phyloP scores from a whole-genome alignment of 2,797 vertebrate genomes.

The Phataginus tetradactyla region DNA sequence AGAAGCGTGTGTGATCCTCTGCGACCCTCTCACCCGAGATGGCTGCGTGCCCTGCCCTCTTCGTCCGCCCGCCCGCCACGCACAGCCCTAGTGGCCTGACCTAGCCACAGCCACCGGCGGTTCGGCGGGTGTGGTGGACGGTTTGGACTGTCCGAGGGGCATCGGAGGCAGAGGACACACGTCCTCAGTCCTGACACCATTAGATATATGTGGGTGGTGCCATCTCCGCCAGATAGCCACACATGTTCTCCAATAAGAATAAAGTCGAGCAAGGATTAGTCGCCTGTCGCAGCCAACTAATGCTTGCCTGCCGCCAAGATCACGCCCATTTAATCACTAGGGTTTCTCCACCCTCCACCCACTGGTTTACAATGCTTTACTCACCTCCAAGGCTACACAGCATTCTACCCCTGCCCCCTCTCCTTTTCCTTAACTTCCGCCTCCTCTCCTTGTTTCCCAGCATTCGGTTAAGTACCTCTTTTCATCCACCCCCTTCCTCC shows the following conservation, averaged over 20 bases:
- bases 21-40: not conserved
- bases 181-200: not conserved
- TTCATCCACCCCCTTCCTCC: not conserved
- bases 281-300: not conserved
- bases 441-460: not conserved
- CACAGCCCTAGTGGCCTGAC: constrained; percentile 17
- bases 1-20: not conserved
- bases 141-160: not conserved
- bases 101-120: not conserved
- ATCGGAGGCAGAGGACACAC: not conserved
- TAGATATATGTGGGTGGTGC: not conserved
- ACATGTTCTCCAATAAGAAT: not conserved
- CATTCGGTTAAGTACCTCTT: not conserved
- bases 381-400: not conserved
- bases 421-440: not conserved
- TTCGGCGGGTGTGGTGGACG: not conserved
- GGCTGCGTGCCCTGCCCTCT: not conserved
- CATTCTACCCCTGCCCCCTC: not conserved
- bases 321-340: not conserved
- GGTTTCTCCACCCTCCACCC: not conserved
- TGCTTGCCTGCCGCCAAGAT: not conserved
- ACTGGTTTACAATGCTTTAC: not conserved
- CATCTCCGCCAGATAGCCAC: not conserved
- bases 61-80: not conserved
- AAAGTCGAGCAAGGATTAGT: not conserved